These are phyloP conservation scores for Laothoe populi DNA, from an alignment of 2,888 invertebrate genomes.

Conservation along the genomic window DNA sequence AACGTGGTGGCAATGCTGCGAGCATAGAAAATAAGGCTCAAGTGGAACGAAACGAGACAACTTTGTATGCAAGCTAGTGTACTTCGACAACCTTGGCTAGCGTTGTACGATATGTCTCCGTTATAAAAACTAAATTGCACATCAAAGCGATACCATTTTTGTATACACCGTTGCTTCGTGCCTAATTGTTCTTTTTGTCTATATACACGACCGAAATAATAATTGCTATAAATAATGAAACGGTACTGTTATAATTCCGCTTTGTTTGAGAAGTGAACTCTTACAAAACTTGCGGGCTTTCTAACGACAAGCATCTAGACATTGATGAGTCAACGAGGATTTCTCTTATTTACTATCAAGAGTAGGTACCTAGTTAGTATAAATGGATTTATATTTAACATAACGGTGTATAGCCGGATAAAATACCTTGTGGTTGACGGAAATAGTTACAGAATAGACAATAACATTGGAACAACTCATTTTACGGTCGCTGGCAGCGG, in stretches of 20 bases:
- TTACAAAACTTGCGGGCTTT: neutral
- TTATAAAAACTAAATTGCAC: slow-evolving; percentile 66
- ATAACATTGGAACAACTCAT: slow-evolving; percentile 60
- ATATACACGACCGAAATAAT: slow-evolving; percentile 13
- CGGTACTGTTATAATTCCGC: neutral
- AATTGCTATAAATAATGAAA: slow-evolving; percentile 1
- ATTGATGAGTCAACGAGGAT: slow-evolving; percentile 21
- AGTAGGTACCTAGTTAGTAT: slow-evolving; percentile 1
- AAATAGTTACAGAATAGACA: slow-evolving; percentile 67
- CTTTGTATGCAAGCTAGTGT: slow-evolving; percentile 61
- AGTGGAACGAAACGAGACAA: slow-evolving; percentile 53
- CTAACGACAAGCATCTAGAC: slow-evolving; percentile 2
- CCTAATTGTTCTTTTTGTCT: slow-evolving; percentile 27
- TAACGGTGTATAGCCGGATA: slow-evolving; percentile 60
- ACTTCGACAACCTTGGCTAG: slow-evolving; percentile 64
- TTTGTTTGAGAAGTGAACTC: neutral
- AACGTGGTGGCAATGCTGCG: slow-evolving; percentile 69
- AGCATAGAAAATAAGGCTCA: slow-evolving; percentile 51
- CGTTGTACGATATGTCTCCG: slow-evolving; percentile 60
- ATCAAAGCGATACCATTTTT: slow-evolving; percentile 50
- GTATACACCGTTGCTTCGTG: slow-evolving; percentile 59
- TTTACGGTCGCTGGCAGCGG: slow-evolving; percentile 73
- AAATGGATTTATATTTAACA: slow-evolving; percentile 46
- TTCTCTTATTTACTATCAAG: slow-evolving; percentile 15
- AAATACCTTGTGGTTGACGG: slow-evolving; percentile 59